Conservation (phyloP, 2,888 invertebrate species). For the Folsomia candida region DNA sequence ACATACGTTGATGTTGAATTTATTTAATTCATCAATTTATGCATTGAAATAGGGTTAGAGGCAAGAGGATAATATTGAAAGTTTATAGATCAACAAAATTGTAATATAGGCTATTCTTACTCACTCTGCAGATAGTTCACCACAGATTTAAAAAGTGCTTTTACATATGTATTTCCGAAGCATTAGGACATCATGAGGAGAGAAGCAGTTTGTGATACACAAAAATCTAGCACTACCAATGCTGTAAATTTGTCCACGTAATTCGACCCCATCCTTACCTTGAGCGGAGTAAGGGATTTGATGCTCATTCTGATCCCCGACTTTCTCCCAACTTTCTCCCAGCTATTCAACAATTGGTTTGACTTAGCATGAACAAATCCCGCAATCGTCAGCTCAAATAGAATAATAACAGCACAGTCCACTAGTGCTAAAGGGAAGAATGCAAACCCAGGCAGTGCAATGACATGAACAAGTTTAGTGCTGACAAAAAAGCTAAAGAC, state of each 20-base stretch:
- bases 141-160: too few relatives aligned
- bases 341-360: background rate
- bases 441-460: background rate
- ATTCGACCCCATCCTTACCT: background rate
- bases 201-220: background rate
- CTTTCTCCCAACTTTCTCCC: background rate
- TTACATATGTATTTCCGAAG: too few relatives aligned
- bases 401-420: background rate
- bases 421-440: background rate
- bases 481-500: background rate
- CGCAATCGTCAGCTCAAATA: background rate
- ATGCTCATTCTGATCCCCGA: background rate
- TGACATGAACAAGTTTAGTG: background rate
- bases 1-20: too few relatives aligned
- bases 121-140: too few relatives aligned
- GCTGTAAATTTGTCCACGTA: background rate
- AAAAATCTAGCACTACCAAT: background rate
- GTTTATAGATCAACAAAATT: too few relatives aligned
- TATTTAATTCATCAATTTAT: too few relatives aligned
- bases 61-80: too few relatives aligned
- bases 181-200: background rate
- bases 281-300: background rate
- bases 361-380: background rate
- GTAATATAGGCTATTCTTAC: too few relatives aligned
- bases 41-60: too few relatives aligned